These are phyloP conservation scores for Gnatocerus cornutus DNA, from an alignment of 2,888 invertebrate genomes.

Conservation along the genomic window DNA sequence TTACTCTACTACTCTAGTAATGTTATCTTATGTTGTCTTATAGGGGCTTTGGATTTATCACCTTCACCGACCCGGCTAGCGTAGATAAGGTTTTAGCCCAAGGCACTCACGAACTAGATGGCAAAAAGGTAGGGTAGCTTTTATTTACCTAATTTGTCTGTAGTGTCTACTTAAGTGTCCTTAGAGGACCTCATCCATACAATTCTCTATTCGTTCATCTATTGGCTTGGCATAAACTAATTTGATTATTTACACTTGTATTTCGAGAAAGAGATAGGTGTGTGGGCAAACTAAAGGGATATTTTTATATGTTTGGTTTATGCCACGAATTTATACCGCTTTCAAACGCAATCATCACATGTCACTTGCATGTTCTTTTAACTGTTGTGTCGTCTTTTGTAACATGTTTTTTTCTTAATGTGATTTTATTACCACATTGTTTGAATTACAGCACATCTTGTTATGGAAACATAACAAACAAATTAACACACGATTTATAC, in stretches of 20 bases:
- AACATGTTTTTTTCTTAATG: no score
- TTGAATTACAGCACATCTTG: no score
- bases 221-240: slow-evolving; percentile 37
- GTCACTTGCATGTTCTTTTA: neutral
- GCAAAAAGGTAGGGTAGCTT: slow-evolving; percentile 92
- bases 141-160: slow-evolving; percentile 53
- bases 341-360: neutral
- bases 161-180: slow-evolving; percentile 47
- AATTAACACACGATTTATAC: no score
- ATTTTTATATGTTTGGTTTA: slow-evolving; percentile 14
- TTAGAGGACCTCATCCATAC: slow-evolving; percentile 33
- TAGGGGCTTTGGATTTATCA: slow-evolving; percentile 99
- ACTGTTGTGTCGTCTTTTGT: neutral
- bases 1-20: slow-evolving; percentile 60
- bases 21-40: slow-evolving; percentile 71
- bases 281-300: slow-evolving; percentile 36
- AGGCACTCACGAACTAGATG: slow-evolving; percentile 99
- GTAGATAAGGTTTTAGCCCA: slow-evolving; percentile 99
- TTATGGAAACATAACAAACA: no score
- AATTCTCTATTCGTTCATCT: slow-evolving; percentile 14
- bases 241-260: slow-evolving; percentile 14
- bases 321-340: slow-evolving; percentile 13
- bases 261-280: slow-evolving; percentile 50
- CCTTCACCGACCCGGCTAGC: slow-evolving; percentile 97
- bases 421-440: no score